These are phyloP conservation scores for Biston betularia DNA, from an alignment of 2,888 invertebrate species.

Conservation along the genomic window DNA sequence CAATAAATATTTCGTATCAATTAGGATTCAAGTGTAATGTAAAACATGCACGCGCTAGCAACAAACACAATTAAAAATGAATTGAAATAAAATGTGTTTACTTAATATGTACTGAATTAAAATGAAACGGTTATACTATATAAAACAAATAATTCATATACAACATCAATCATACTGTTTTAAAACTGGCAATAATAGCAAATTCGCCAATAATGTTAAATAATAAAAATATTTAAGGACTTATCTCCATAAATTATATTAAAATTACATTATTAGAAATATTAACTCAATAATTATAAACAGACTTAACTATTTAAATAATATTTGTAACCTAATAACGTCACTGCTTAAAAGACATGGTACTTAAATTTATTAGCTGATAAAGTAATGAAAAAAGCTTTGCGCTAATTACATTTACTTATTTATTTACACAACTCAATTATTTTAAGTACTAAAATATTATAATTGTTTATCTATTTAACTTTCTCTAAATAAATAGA, in stretches of 20 bases:
- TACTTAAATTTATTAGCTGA: not conserved
- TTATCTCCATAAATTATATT: not conserved
- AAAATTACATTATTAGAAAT: not conserved
- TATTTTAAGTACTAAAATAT: not conserved
- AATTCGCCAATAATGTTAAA: not conserved
- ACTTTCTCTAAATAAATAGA: not conserved
- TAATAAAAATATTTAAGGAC: not conserved
- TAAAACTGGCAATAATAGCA: no score
- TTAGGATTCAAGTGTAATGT: no score
- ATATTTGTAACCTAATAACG: not conserved
- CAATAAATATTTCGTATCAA: no score
- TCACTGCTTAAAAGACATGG: not conserved
- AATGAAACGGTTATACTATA: no score
- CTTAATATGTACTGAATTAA: no score
- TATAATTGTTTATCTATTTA: no score
- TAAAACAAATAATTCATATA: no score
- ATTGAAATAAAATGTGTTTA: no score
- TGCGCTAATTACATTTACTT: not conserved
- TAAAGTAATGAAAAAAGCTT: not conserved
- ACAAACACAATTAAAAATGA: no score
- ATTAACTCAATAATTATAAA: not conserved
- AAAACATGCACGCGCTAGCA: no score
- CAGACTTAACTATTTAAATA: not conserved
- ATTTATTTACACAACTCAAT: not conserved
- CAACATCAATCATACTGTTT: no score